Conservation (phyloP, 2,888 invertebrate species). For the Leptura quadrifasciata region DNA sequence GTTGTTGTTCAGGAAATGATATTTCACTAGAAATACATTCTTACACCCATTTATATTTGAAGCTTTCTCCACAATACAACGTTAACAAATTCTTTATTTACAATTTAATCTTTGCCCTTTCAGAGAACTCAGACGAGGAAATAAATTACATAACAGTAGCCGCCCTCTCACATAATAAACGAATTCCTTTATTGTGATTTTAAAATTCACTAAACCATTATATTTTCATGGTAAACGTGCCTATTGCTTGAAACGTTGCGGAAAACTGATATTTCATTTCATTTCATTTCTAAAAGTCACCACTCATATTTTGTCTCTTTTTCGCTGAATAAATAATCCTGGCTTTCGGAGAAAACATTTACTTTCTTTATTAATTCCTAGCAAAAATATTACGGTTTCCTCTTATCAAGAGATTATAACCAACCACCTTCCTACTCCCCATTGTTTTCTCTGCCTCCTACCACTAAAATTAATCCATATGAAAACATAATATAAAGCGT, state of each 20-base stretch:
- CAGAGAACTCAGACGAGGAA: not conserved
- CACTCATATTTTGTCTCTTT: not conserved
- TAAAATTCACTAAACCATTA: not conserved
- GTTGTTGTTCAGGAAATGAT: not conserved
- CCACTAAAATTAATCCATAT: constrained; percentile 22
- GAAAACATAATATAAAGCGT: constrained; percentile 8
- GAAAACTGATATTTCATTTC: constrained; percentile 9
- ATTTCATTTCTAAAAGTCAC: constrained; percentile 13
- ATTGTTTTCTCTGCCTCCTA: constrained; percentile 12
- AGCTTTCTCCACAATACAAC: not conserved
- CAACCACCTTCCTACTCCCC: not conserved
- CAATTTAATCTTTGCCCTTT: constrained; percentile 1
- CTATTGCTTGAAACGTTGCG: constrained; percentile 3
- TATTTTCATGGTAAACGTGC: constrained; percentile 1
- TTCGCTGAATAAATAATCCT: not conserved
- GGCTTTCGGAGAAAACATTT: constrained; percentile 10
- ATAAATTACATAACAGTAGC: not conserved
- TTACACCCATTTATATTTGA: not conserved
- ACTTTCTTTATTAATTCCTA: constrained; percentile 25
- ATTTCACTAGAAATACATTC: not conserved
- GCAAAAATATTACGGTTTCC: constrained; percentile 3
- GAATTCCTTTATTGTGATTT: not conserved
- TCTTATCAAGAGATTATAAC: constrained; percentile 11
- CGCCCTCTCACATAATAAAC: constrained; percentile 1
- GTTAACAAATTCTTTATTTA: not conserved